These are phyloP conservation scores for Dermochelys coriacea DNA, from an alignment of 2,797 vertebrate genomes.

Conservation along the genomic window DNA sequence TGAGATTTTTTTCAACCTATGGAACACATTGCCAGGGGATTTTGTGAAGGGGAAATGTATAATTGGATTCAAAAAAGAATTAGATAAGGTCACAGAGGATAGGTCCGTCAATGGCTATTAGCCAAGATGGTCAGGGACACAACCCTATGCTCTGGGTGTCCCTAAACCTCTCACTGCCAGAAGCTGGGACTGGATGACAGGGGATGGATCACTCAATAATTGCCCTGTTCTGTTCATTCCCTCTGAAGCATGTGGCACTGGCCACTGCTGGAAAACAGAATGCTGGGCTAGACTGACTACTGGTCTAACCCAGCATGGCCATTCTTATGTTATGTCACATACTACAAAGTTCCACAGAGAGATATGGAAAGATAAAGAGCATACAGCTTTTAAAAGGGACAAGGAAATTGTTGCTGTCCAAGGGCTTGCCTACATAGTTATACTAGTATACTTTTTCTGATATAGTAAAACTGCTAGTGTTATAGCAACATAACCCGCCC, in stretches of 20 bases:
- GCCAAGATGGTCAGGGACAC: neutral
- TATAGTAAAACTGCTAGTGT: neutral
- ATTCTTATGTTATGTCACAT: neutral
- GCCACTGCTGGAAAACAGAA: neutral
- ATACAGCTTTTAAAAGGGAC: neutral
- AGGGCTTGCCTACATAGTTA: neutral
- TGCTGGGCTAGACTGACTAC: neutral
- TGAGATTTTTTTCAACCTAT: neutral
- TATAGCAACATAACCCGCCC: neutral
- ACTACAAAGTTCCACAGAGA: neutral
- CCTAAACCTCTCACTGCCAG: neutral
- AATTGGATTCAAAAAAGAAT: neutral
- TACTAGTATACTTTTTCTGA: neutral
- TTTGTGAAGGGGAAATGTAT: neutral
- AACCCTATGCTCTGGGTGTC: neutral
- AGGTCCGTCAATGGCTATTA: neutral
- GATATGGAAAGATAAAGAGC: neutral
- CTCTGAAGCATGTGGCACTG: neutral
- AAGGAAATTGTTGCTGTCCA: neutral
- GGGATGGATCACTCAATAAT: neutral
- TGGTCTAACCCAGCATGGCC: neutral
- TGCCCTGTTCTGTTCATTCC: neutral
- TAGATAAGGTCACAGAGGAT: neutral
- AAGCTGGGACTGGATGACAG: neutral
- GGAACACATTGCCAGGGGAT: neutral